Conservation (phyloP, 2,113 vertebrate species). For the Orthonyx spaldingii region DNA sequence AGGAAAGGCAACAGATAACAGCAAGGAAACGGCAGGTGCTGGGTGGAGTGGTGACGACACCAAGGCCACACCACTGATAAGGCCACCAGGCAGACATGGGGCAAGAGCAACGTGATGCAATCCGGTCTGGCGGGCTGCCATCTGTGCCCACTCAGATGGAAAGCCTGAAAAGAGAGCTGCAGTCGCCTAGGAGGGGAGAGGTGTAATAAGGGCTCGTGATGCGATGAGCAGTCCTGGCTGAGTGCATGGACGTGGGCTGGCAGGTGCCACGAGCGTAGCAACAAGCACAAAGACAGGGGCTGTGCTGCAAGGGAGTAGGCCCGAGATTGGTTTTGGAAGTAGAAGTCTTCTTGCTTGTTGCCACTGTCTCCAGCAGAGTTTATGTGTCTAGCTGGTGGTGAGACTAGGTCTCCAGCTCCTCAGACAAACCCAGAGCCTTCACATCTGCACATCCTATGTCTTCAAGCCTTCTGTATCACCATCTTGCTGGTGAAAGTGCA, state of each 20-base stretch:
- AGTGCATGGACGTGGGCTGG: accelerated
- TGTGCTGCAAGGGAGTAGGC: accelerated
- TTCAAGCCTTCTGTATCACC: background rate
- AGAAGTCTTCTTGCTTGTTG: background rate
- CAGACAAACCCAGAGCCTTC: background rate
- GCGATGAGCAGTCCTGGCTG: accelerated
- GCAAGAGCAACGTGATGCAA: background rate
- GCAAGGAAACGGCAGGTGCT: background rate
- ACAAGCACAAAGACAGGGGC: background rate
- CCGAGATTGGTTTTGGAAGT: background rate
- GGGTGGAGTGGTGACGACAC: background rate
- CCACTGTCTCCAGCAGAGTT: background rate
- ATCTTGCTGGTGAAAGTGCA: background rate
- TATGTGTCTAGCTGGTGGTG: background rate
- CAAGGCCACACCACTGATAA: background rate
- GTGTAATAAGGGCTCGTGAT: accelerated
- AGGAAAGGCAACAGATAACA: background rate
- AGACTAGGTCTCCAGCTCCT: background rate
- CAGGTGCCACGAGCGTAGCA: accelerated
- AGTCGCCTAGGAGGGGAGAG: background rate
- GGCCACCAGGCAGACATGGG: background rate
- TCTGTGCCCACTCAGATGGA: background rate
- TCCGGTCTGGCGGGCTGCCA: accelerated
- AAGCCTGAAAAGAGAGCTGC: background rate
- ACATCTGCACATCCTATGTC: background rate